A percentile compares a stretch with the other conserved stretches of the same genome.
Evolutionary conservation across 2,797 vertebrate species (phyloP).

Genomic region (Tarsius wallacei): DNA sequence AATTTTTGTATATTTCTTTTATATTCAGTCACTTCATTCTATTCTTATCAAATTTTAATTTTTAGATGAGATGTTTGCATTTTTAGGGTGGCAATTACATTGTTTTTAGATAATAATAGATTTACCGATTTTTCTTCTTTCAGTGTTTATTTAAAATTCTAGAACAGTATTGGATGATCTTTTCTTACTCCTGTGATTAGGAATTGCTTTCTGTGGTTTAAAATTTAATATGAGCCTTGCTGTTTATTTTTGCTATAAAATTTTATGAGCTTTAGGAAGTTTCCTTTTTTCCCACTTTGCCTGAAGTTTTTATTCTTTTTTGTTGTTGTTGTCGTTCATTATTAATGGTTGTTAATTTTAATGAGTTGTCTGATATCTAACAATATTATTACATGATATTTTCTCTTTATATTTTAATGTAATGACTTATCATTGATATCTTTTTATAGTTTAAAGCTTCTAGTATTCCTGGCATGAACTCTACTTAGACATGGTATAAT

Average conservation of each 20-base stretch:
- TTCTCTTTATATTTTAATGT: not conserved
- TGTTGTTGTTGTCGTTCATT: not conserved
- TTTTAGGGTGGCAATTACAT: constrained; percentile 40
- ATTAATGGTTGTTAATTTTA: constrained; percentile 12
- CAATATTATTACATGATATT: not conserved
- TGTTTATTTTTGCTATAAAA: constrained; percentile 23
- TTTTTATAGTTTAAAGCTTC: not conserved
- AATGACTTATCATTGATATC: not conserved
- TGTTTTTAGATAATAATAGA: constrained; percentile 41
- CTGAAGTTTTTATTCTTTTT: not conserved
- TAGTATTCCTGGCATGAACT: not conserved
- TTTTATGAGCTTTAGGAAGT: not conserved
- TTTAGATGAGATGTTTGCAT: constrained; percentile 22
- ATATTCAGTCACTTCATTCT: constrained; percentile 51
- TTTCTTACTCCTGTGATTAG: constrained; percentile 34
- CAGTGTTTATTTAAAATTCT: constrained; percentile 49
- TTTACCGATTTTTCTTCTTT: not conserved
- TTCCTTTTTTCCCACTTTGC: not conserved
- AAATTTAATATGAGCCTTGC: constrained; percentile 8
- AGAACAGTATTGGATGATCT: not conserved
- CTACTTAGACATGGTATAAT: not conserved
- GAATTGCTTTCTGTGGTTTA: constrained; percentile 55
- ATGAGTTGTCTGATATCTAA: constrained; percentile 2
- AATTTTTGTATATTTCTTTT: constrained; percentile 60
- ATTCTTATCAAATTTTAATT: constrained; percentile 50